Evolutionary conservation across 2,797 vertebrate genomes (phyloP).

Genomic region (Orientallactaga sibirica): DNA sequence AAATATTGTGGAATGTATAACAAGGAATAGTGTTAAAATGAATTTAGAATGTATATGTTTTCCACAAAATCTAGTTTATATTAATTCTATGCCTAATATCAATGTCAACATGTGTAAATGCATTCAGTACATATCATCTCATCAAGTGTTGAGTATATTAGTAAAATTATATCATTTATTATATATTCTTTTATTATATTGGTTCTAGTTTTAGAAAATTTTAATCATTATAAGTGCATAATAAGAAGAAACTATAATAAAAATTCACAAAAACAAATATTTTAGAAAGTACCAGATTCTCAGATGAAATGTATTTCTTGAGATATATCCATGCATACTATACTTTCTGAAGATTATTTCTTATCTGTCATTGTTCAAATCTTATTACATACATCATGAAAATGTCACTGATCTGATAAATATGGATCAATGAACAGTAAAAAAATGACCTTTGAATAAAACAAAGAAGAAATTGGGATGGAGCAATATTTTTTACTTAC

Average conservation of each 20-base stretch:
- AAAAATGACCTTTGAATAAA: constrained; percentile 65
- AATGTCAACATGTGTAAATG: neutral
- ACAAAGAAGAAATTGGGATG: constrained; percentile 19
- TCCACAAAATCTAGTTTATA: constrained; percentile 20
- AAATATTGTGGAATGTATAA: neutral
- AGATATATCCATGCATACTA: neutral
- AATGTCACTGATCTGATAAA: constrained; percentile 70
- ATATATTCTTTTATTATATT: neutral
- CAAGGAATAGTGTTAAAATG: neutral
- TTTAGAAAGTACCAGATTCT: constrained; percentile 68
- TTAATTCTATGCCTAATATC: neutral
- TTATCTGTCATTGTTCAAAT: constrained; percentile 36
- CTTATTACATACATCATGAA: constrained; percentile 50
- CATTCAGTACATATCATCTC: neutral
- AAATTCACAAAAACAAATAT: constrained; percentile 74
- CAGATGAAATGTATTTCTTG: constrained; percentile 65
- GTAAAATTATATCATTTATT: constrained; percentile 53
- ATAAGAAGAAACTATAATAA: constrained; percentile 72
- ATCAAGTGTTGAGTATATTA: constrained; percentile 55
- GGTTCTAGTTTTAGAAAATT: constrained; percentile 74
- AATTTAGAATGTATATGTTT: constrained; percentile 26
- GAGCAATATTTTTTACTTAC: neutral
- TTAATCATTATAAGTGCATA: constrained; percentile 78
- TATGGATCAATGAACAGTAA: constrained; percentile 70
- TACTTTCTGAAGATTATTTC: constrained; percentile 52